These are phyloP conservation scores for Apostichopus leukothele DNA, from an alignment of 53 echinoderm and acorn worm genomes.

Conservation along the genomic window DNA sequence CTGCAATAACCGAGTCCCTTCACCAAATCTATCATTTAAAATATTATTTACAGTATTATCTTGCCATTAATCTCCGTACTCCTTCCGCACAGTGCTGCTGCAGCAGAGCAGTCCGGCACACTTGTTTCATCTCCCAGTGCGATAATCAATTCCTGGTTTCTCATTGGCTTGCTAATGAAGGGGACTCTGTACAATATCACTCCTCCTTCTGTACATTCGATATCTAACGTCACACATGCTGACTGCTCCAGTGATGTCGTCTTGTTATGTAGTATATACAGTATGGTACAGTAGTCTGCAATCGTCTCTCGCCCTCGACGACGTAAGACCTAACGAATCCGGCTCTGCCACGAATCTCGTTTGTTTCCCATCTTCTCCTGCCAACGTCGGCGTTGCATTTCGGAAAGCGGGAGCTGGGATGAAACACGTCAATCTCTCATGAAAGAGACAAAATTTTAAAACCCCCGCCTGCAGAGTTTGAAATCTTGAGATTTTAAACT, in stretches of 20 bases:
- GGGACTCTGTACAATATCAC: neutral
- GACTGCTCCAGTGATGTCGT: neutral
- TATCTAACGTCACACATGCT: neutral
- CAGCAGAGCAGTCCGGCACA: neutral
- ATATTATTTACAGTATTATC: constrained; percentile 1
- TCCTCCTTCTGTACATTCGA: neutral
- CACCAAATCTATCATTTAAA: too few relatives aligned
- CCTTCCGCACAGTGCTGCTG: neutral
- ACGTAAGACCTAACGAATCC: neutral
- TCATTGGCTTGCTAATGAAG: constrained; percentile 34
- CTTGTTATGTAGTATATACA: neutral
- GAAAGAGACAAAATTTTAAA: neutral
- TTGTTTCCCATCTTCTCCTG: neutral
- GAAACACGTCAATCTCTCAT: neutral
- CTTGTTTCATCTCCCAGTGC: constrained; percentile 9
- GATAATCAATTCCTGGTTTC: constrained; percentile 23
- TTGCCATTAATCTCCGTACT: neutral
- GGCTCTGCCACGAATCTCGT: neutral
- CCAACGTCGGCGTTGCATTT: neutral
- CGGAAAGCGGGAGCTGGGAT: neutral
- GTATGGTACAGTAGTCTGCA: neutral
- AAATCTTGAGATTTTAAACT: neutral
- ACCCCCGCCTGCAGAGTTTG: neutral
- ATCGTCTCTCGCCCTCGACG: neutral
- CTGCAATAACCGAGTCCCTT: too few relatives aligned